These are phyloP conservation scores for Diabrotica undecimpunctata DNA, from an alignment of 1,140 invertebrate genomes.

Conservation along the genomic window DNA sequence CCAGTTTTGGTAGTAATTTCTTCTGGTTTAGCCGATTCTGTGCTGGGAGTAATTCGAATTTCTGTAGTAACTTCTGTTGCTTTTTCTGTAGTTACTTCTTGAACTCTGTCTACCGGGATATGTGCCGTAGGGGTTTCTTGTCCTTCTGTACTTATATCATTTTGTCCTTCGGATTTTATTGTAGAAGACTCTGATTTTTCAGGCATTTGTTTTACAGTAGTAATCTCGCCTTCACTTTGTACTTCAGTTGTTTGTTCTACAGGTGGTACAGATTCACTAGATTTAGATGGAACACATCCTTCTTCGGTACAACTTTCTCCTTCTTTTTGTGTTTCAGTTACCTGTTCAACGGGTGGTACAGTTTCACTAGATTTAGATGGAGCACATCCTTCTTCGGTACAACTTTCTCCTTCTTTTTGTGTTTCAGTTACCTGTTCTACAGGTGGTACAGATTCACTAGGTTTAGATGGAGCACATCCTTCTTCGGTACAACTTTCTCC, in stretches of 20 bases:
- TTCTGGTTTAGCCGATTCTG: background rate
- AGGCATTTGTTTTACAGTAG: background rate
- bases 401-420: conserved; percentile 19
- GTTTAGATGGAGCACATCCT: conserved; percentile 12
- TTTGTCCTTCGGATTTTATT: conserved; percentile 3
- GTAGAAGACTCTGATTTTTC: conserved; percentile 5
- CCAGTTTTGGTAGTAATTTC: background rate
- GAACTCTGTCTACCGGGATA: background rate
- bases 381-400: conserved; percentile 7
- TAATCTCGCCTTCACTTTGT: no score
- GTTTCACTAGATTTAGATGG: conserved; percentile 16
- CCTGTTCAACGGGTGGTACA: background rate
- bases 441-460: conserved; percentile 18
- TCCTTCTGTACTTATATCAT: conserved; percentile 5
- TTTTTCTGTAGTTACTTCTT: conserved; percentile 8
- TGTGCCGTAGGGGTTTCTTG: background rate
- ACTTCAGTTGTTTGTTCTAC: conserved; percentile 13
- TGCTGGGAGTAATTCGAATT: conserved; percentile 7
- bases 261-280: background rate
- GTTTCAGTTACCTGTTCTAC: conserved; percentile 12
- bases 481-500: background rate
- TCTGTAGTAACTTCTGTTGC: conserved; percentile 20
- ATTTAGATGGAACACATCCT: no score
- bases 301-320: no score
- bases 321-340: no score